These are phyloP conservation scores for Drosophila mimetica DNA, from an alignment of 2,888 invertebrate species.

Conservation along the genomic window DNA sequence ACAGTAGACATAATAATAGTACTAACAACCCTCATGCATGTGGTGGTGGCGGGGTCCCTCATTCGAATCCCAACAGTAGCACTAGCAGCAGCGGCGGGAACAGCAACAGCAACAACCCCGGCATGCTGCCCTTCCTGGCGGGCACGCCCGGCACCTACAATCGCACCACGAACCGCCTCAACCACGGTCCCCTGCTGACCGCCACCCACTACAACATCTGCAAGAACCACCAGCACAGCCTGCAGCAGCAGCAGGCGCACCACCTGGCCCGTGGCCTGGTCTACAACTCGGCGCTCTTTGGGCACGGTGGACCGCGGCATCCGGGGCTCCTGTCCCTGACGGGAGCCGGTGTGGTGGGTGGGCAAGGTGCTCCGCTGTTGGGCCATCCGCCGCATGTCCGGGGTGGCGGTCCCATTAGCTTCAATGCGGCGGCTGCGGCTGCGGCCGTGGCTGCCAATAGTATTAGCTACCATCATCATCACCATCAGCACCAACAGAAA, in stretches of 20 bases:
- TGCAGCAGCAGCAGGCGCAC: conserved; percentile 58
- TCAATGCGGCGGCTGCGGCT: conserved; percentile 62
- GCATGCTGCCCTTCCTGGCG: conserved; percentile 65
- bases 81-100: conserved; percentile 8
- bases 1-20: conserved; percentile 68
- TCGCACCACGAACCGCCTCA: conserved; percentile 77
- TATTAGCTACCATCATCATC: conserved; percentile 79
- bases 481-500: conserved; percentile 74
- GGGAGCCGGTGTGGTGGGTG: conserved; percentile 12
- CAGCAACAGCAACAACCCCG: conserved; percentile 40
- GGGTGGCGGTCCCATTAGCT: conserved; percentile 48
- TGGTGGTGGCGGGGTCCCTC: conserved; percentile 49
- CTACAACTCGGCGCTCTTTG: conserved; percentile 56
- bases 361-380: conserved; percentile 56
- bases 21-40: conserved; percentile 68
- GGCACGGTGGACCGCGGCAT: conserved; percentile 22
- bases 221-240: conserved; percentile 70
- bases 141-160: conserved; percentile 72
- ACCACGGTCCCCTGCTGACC: conserved; percentile 76
- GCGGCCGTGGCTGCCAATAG: conserved; percentile 76
- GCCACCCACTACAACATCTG: conserved; percentile 79
- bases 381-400: conserved; percentile 62
- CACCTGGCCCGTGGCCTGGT: conserved; percentile 61
- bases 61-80: conserved; percentile 35
- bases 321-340: conserved; percentile 22